Evolutionary conservation across 2,797 vertebrate species (phyloP), one percentile per base, ranked within the genome.

Genomic region (Notamacropus eugenii): DNA sequence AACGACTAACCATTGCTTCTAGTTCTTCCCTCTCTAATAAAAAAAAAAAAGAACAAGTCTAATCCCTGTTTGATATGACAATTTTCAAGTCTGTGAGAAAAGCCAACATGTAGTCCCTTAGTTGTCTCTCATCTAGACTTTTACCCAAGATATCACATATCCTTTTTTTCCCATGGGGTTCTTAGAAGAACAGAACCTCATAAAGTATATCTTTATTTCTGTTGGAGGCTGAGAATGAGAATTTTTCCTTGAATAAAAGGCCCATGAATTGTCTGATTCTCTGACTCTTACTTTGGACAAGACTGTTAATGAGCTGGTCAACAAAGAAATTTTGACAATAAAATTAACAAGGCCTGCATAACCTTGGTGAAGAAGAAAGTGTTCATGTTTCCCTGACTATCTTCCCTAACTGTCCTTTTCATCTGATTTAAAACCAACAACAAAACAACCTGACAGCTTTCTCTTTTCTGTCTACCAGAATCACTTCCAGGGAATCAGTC

Each of bases 401-500:
- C 57, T 22, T 58, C 27, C 28, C 57, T 62, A 96, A 93, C 82
- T 92, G 62, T 94, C 55, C 57, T 95, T 95, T 90, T 92, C 54
- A 93, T 95, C 92, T 54, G 34, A 96, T 95, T 96, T 87, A 93
- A 96, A 97, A 52, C 28, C 27, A 58, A 58, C 57, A 58, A 58
- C 27, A 10, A 29, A 29, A 58, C 57, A 58, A 58, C 8, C 8
- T 22, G 22, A 58, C 27, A 96, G 90, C 28, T 92, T 87, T 55
- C 54, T 92, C 46, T 93, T 91, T 93, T 96, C 57, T 90, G 67
- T 93, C 54, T 55, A 96, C 29, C 29, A 92, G 82, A 96, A 57
- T 87, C 95, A 95, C 94, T 46, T 91, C 93, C 94, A 96, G 94
- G 93, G 90, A 96, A 94, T 90, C 93, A 91, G 93, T 92, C 55